Base-by-base conservation (phyloP, 2,888 invertebrate genomes). In the Agriopis aurantiaria region DNA sequence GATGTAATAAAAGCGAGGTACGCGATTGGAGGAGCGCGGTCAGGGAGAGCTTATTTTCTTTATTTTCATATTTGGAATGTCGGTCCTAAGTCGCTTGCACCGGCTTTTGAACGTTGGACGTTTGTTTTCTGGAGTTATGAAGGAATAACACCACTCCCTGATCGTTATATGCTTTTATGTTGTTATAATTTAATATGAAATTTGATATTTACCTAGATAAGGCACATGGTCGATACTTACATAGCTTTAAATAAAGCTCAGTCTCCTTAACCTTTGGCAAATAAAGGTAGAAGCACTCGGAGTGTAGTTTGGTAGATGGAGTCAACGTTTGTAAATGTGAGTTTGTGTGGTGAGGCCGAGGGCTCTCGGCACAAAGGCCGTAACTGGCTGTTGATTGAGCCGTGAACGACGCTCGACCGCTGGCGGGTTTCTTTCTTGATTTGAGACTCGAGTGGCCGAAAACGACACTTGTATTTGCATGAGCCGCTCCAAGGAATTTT, bases 1-100 rank as follows among this genome's bases (percentile, higher is more conserved):
- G 96, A 96, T 96, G 96, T 96, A 96, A 97, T 96, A 96, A 96
- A 95, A 95, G 93, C 93, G 94, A 92, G 94, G 94, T 93, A 91
- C 95, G 95, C 95, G 95, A 96, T 96, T 96, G 96, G 96, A 95
- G 93, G 95, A 95, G 88, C 76, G 79, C 89, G 89, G 90, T 87
- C 90, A 91, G 89, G 86, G 90, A 86, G 91, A 91, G 92, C 91
- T 93, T 94, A 94, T 94, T 94, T 94, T 93, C 94, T 94, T 93
- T 94, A 94, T 94, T 94, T 93, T 94, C 93, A 94, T 95, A 94
- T 93, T 88, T 90, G 90, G 87, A 89, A 89, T 89, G 89, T 91
- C 85, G 89, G 85, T 88, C 90, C 91, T 81, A 89, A 91, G 91
- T 86, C 85, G 84, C 82, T 85, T 85, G 85, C 84, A 82, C 82